phyloP scores from a whole-genome alignment of 2,113 vertebrate genomes.

The Sigmodon hispidus region DNA sequence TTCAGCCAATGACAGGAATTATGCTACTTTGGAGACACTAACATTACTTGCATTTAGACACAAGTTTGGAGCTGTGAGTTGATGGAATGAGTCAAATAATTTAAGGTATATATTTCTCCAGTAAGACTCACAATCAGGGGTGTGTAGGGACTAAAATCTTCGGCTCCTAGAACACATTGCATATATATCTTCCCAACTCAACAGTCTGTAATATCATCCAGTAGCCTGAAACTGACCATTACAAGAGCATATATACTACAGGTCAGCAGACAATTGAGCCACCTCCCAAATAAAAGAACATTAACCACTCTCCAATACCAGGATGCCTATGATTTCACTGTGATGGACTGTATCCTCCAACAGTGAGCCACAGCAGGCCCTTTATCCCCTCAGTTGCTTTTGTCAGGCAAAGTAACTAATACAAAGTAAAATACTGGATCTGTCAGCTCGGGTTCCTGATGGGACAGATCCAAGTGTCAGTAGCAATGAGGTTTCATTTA shows the following conservation, averaged over 20 bases:
- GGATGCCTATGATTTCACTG: neutral
- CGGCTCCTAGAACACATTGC: neutral
- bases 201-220: neutral
- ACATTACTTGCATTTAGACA: neutral
- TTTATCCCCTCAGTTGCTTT: too few species aligned
- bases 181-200: neutral
- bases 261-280: neutral
- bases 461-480: neutral
- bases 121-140: neutral
- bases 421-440: rapidly evolving
- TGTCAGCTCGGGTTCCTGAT: neutral
- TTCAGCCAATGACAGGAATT: slow-evolving; percentile 12
- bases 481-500: neutral
- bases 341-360: neutral
- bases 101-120: neutral
- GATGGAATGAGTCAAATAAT: neutral
- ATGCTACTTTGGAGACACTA: neutral
- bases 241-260: neutral
- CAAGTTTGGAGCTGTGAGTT: neutral
- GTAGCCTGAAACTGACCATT: neutral
- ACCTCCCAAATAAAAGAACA: neutral
- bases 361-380: neutral
- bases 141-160: neutral
- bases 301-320: neutral
- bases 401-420: neutral